Conservation (phyloP, 2,888 invertebrate genomes). For the Allygus modestus region DNA sequence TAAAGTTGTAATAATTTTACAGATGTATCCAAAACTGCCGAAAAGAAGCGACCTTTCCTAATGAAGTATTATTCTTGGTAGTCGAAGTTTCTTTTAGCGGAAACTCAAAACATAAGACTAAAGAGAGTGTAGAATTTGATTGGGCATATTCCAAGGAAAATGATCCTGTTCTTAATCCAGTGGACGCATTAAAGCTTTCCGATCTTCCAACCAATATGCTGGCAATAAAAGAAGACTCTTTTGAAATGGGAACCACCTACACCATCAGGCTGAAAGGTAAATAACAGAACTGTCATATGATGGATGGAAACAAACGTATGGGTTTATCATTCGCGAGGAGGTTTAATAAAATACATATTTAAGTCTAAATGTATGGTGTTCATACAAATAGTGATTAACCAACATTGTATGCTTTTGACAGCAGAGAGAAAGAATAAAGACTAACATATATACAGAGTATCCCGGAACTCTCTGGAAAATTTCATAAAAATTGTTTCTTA, state of each 20-base stretch:
- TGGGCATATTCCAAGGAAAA: not conserved
- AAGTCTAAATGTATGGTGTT: no score
- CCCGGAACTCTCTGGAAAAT: no score
- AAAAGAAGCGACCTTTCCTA: not conserved
- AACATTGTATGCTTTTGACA: no score
- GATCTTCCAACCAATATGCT: not conserved
- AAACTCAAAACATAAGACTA: not conserved
- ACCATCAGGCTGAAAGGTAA: not conserved
- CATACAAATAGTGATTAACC: no score
- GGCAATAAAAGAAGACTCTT: not conserved
- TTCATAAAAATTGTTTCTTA: no score
- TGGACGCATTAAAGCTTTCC: not conserved
- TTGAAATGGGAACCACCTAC: not conserved
- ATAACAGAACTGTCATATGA: no score
- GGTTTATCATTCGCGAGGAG: no score
- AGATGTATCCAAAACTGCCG: not conserved
- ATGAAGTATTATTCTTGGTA: not conserved
- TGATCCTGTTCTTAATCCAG: not conserved
- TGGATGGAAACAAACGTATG: no score
- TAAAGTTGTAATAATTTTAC: no score
- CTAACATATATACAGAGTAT: no score
- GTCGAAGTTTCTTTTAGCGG: not conserved
- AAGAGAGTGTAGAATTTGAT: not conserved
- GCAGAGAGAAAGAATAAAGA: no score
- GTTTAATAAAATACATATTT: no score